Evolutionary conservation across 2,888 invertebrate species (phyloP).

Genomic region (Dicyrtoma fusca): DNA sequence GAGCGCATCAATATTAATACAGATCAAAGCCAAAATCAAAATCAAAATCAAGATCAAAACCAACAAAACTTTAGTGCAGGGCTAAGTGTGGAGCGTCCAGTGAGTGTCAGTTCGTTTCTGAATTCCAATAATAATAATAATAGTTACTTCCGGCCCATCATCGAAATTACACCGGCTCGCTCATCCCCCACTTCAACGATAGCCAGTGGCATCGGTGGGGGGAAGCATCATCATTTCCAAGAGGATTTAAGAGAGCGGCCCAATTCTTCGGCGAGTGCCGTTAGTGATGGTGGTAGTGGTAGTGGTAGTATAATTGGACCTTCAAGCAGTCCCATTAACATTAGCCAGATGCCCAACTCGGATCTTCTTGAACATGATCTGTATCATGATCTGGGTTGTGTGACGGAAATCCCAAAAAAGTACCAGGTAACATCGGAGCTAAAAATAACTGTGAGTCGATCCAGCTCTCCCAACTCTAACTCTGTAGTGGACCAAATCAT

Average conservation of each 20-base stretch:
- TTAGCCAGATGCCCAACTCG: neutral
- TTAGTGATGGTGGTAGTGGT: neutral
- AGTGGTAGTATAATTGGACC: neutral
- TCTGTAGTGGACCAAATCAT: neutral
- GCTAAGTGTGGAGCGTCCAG: too few species aligned
- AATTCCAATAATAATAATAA: too few species aligned
- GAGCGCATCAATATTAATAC: too few species aligned
- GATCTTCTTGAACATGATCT: neutral
- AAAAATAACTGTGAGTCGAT: slow-evolving; percentile 10
- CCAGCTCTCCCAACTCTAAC: neutral
- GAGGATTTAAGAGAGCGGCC: neutral
- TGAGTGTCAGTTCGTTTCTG: too few species aligned
- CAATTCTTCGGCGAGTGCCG: neutral
- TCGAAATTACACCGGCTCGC: slow-evolving; percentile 54
- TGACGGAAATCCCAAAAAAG: slow-evolving; percentile 49
- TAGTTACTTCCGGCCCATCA: slow-evolving; percentile 39
- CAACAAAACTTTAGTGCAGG: too few species aligned
- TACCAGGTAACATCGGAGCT: slow-evolving; percentile 45
- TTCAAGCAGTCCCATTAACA: neutral
- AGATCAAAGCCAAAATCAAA: too few species aligned
- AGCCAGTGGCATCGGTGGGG: neutral
- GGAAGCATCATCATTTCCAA: neutral
- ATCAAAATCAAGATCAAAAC: too few species aligned
- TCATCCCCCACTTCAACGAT: neutral
- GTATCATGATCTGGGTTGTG: slow-evolving; percentile 45